Conservation (phyloP, 2,888 invertebrate species). For the Xestia rhomboidea region DNA sequence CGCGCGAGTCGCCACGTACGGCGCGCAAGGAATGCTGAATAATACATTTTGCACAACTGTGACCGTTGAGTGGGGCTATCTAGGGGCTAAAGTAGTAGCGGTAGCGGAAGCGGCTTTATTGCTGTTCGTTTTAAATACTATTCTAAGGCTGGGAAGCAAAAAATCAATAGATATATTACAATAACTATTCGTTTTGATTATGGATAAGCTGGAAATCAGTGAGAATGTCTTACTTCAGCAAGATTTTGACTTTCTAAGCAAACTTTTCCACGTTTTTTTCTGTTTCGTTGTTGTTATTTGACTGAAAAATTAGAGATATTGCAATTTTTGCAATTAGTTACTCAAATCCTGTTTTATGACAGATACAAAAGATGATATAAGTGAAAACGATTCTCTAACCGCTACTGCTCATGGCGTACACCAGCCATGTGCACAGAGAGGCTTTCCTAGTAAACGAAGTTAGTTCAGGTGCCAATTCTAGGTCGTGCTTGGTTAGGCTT, state of each 20-base stretch:
- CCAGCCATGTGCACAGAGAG: constrained; percentile 71
- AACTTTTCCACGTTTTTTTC: neutral
- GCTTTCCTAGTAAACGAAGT: constrained; percentile 82
- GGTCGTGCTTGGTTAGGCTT: constrained; percentile 77
- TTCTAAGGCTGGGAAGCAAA: neutral
- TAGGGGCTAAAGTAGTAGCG: constrained; percentile 57
- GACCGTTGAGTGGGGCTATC: constrained; percentile 74
- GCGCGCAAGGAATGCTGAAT: constrained; percentile 74
- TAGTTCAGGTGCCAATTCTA: constrained; percentile 84
- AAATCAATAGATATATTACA: too few species aligned
- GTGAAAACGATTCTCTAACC: neutral
- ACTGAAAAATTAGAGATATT: neutral
- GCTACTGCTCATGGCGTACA: constrained; percentile 59
- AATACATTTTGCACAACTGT: constrained; percentile 80
- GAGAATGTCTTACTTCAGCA: neutral
- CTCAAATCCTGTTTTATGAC: fast-evolving
- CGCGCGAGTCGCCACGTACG: constrained; percentile 70
- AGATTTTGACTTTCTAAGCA: neutral
- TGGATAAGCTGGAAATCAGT: neutral
- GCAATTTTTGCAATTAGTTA: neutral
- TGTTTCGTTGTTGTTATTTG: neutral
- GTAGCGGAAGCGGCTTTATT: constrained; percentile 21
- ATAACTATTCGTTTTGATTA: neutral
- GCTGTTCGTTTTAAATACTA: neutral
- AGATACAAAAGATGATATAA: neutral